Conservation (phyloP, 2,888 invertebrate species). For the Agriopis marginaria region DNA sequence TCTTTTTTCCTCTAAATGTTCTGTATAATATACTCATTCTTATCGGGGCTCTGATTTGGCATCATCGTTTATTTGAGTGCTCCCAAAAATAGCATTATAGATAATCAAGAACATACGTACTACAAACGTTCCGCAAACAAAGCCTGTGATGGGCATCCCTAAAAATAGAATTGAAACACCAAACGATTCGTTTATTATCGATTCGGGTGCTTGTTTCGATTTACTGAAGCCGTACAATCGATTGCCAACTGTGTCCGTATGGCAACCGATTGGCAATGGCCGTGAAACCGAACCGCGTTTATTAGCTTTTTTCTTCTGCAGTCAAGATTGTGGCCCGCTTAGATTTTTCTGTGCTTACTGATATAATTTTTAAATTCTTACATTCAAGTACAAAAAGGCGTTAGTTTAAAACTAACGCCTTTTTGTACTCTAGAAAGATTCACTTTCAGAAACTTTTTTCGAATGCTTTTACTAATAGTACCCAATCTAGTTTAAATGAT, state of each 20-base stretch:
- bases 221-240: constrained; percentile 32
- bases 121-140: constrained; percentile 32
- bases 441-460: too few relatives aligned
- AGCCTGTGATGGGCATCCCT: constrained; percentile 31
- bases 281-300: constrained; percentile 32
- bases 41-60: constrained; percentile 2
- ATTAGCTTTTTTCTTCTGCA: constrained; percentile 13
- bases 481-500: too few relatives aligned
- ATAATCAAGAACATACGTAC: constrained; percentile 23
- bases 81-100: constrained; percentile 17
- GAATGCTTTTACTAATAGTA: too few relatives aligned
- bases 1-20: constrained; percentile 10
- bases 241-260: constrained; percentile 25
- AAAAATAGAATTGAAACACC: constrained; percentile 34
- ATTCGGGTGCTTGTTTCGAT: constrained; percentile 31
- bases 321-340: constrained; percentile 8
- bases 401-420: too few relatives aligned
- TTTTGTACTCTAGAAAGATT: too few relatives aligned
- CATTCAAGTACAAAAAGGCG: too few relatives aligned
- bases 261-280: constrained; percentile 33
- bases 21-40: constrained; percentile 15
- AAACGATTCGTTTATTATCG: constrained; percentile 29
- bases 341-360: neutral
- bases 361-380: neutral
- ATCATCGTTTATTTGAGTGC: constrained; percentile 17